Base-by-base conservation (phyloP, 2,113 vertebrate species). In the Microcebus griseorufus region DNA sequence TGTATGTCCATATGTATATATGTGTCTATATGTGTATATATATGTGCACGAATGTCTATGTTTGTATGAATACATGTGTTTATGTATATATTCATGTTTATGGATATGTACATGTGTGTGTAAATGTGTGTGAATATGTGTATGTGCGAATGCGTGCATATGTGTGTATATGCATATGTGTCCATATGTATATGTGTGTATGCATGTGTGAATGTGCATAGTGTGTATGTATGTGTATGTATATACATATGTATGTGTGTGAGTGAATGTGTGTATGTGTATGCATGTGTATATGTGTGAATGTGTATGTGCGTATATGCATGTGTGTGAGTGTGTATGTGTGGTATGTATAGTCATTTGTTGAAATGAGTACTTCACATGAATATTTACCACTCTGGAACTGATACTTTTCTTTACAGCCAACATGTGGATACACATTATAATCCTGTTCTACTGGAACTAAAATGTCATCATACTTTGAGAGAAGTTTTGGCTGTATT, bases 401-500 rank as follows among this genome's bases (percentile, higher is more conserved):
- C 60, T 73, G 18, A 20, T 16, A 39, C 29, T 81, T 85, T 96
- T 93, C 58, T 51, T 80, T 60, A 37, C 2, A 75, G 5, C 3
- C 48, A 75, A 72, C 16, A 69, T 39, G 37, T 88, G 12, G 32
- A 48, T 55, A 55, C 11, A 45, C 20, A 65, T 79, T 85, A 79
- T 67, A 72, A 53, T 87, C 39, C 22, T 55, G 3, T 86, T 95
- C 55, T 95, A 87, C 87, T 91, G 51, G 42, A 95, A 83, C 6
- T 18, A 4, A 79, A 97, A 79, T 91, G 58, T 80, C 58, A 95
- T 83, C 84, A 89, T 67, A 78, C 65, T 95, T 94, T 88, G 72
- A 92, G 93, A 97, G 42, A 81, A 75, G 34, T 27, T 87, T 94
- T 65, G 89, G 42, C 32, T 88, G 9, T 75, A 88, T 27, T 96